Conservation (phyloP, 2,113 vertebrate species). For the Vimba vimba region DNA sequence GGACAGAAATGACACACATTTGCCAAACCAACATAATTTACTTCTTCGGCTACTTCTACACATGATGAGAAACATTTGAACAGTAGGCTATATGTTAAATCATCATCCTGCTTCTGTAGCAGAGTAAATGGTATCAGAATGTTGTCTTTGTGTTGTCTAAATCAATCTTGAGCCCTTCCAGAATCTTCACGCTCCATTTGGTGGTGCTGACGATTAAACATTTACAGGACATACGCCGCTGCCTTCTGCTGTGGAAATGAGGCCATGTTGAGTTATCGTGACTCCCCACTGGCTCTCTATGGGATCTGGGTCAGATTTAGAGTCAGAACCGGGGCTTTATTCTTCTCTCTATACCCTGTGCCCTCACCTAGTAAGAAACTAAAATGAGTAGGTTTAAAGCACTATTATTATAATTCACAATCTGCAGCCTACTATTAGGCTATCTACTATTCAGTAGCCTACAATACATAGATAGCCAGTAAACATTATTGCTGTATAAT, state of each 20-base stretch:
- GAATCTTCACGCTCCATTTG: constrained; percentile 28
- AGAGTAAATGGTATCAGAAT: not conserved
- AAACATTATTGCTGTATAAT: not conserved
- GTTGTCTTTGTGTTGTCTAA: not conserved
- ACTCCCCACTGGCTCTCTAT: constrained; percentile 13
- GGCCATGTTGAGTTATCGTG: constrained; percentile 60
- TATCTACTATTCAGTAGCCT: not conserved
- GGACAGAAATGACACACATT: too few relatives aligned
- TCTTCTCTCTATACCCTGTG: constrained; percentile 36
- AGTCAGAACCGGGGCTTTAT: constrained; percentile 16
- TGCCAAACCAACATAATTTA: not conserved
- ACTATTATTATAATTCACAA: not conserved
- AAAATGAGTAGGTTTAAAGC: not conserved
- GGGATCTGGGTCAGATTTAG: constrained; percentile 47
- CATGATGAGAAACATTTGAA: not conserved
- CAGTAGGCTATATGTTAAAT: not conserved
- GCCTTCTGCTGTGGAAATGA: constrained; percentile 68
- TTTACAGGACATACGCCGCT: constrained; percentile 69
- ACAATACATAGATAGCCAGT: not conserved
- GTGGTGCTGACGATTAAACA: constrained; percentile 64
- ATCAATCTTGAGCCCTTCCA: constrained; percentile 2
- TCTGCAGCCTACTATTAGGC: not conserved
- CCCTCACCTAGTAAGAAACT: not conserved
- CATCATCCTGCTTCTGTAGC: not conserved
- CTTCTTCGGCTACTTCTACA: not conserved